A percentile compares a stretch with the other conserved stretches of the same genome.
Conservation (phyloP, 2,888 invertebrate genomes). For the Scrobipalpa costella region DNA sequence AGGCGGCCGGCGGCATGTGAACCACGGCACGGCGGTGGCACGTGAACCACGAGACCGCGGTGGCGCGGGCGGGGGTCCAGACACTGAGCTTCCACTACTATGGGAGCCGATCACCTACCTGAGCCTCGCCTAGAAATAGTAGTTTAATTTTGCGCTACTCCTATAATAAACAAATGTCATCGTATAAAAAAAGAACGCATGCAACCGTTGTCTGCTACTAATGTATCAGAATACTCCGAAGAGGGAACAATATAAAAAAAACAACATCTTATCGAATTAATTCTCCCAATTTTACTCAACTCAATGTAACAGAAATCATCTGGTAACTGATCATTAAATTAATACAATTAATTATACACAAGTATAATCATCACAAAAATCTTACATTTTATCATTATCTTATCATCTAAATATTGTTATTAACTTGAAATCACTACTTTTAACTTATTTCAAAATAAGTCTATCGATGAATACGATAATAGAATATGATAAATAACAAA, state of each 20-base stretch:
- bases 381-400: slow-evolving; percentile 58
- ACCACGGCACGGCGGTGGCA: background rate
- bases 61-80: background rate
- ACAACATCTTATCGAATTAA: slow-evolving; percentile 72
- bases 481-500: slow-evolving; percentile 79
- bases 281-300: slow-evolving; percentile 75
- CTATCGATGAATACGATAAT: slow-evolving; percentile 72
- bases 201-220: slow-evolving; percentile 43
- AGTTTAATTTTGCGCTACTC: slow-evolving; percentile 63
- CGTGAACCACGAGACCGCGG: background rate
- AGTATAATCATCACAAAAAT: slow-evolving; percentile 70
- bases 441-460: slow-evolving; percentile 75
- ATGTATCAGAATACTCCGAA: slow-evolving; percentile 47
- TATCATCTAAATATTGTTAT: slow-evolving; percentile 61
- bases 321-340: slow-evolving; percentile 78
- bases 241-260: slow-evolving; percentile 70
- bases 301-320: slow-evolving; percentile 73
- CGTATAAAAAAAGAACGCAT: slow-evolving; percentile 44
- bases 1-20: background rate
- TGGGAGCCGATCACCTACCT: slow-evolving; percentile 28
- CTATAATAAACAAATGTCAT: slow-evolving; percentile 57
- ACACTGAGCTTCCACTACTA: no score
- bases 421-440: slow-evolving; percentile 71
- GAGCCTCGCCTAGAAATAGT: slow-evolving; percentile 47
- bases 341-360: slow-evolving; percentile 70